These are phyloP conservation scores for Phortica variegata DNA, from an alignment of 1,140 invertebrate species.

Conservation along the genomic window DNA sequence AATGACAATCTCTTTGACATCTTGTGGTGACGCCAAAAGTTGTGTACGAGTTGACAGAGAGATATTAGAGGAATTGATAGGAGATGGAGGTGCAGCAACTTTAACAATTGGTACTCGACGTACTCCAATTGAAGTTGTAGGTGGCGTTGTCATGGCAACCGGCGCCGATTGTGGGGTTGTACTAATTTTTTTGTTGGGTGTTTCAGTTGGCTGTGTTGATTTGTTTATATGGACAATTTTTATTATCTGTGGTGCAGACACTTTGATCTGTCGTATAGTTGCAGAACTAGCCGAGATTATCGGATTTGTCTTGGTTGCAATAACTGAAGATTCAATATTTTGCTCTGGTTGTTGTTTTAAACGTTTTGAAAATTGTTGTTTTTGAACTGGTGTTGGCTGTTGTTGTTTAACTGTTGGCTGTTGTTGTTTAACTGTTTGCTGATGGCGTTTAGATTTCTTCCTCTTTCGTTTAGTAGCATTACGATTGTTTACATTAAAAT, in stretches of 20 bases:
- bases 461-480: slow-evolving; percentile 37
- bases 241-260: too few relatives aligned
- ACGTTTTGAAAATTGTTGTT: slow-evolving; percentile 13
- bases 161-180: too few relatives aligned
- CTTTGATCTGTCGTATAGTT: too few relatives aligned
- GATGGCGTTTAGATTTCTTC: slow-evolving; percentile 11
- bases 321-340: too few relatives aligned
- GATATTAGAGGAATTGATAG: slow-evolving; percentile 5
- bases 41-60: neutral
- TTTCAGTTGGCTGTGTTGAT: neutral
- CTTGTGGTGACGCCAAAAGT: slow-evolving; percentile 24
- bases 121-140: slow-evolving; percentile 9
- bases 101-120: slow-evolving; percentile 29
- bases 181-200: too few relatives aligned
- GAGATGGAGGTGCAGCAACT: slow-evolving; percentile 7
- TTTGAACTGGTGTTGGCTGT: neutral
- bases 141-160: neutral
- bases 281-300: too few relatives aligned
- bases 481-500: slow-evolving; percentile 44
- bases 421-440: slow-evolving; percentile 1
- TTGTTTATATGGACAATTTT: neutral
- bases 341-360: slow-evolving; percentile 26
- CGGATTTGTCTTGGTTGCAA: too few relatives aligned
- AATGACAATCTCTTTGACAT: slow-evolving; percentile 48
- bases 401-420: slow-evolving; percentile 1